phyloP scores from a whole-genome alignment of 2,113 vertebrate species.

The Pachycephala philippinensis region DNA sequence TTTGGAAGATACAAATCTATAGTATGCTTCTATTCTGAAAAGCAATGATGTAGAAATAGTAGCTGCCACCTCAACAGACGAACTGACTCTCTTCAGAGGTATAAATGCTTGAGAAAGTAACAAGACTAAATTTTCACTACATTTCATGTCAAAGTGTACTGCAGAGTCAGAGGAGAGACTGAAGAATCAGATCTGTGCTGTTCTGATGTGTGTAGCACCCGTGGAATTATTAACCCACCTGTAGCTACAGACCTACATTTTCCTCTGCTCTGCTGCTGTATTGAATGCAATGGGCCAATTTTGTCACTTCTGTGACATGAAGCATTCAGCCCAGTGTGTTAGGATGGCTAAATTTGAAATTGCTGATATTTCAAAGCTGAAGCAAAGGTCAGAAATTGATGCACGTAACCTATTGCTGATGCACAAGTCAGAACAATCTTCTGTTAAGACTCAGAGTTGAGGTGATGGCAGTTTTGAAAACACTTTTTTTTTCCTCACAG shows the following conservation, averaged over 20 bases:
- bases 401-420: background rate
- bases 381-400: constrained; percentile 37
- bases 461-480: background rate
- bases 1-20: background rate
- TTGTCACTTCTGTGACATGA: background rate
- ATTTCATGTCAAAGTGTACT: background rate
- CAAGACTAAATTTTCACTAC: background rate
- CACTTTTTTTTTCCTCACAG: background rate
- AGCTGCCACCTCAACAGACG: background rate
- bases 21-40: background rate
- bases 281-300: background rate
- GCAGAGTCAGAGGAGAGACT: background rate
- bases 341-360: constrained; percentile 4
- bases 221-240: background rate
- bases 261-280: background rate
- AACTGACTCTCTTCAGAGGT: background rate
- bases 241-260: background rate
- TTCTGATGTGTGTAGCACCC: background rate
- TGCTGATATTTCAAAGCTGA: constrained; percentile 9
- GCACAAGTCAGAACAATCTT: constrained; percentile 1
- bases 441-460: background rate
- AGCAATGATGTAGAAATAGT: background rate
- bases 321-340: background rate
- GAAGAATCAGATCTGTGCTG: background rate
- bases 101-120: background rate